Percentiles rank a stretch among this genome's conserved stretches.
Evolutionary conservation across 1,140 invertebrate genomes (phyloP).

Genomic region (Rhyacophila brunnea): DNA sequence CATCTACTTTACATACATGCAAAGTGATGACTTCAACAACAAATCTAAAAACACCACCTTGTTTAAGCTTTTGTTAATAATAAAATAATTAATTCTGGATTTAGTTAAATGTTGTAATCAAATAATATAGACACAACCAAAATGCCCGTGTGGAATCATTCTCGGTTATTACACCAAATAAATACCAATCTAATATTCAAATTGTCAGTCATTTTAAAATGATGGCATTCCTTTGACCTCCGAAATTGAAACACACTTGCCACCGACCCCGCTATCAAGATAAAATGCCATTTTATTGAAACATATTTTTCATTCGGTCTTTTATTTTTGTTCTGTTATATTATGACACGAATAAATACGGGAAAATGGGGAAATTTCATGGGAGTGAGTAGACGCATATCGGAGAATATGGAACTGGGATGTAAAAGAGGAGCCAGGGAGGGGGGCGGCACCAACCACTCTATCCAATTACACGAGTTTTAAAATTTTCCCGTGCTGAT

Average conservation of each 20-base stretch:
- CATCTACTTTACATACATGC: too few species aligned
- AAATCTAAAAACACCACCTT: too few species aligned
- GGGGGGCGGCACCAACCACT: not conserved
- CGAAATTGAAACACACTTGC: too few species aligned
- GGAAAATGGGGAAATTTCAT: not conserved
- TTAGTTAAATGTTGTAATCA: too few species aligned
- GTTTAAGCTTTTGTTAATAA: too few species aligned
- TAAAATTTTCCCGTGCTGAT: not conserved
- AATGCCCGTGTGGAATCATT: too few species aligned
- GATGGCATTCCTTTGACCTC: too few species aligned
- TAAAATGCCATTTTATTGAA: not conserved
- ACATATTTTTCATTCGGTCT: not conserved
- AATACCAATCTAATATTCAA: too few species aligned
- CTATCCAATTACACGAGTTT: slow-evolving; percentile 4
- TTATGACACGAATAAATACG: not conserved
- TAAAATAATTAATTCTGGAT: too few species aligned
- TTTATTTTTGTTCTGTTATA: not conserved
- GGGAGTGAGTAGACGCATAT: not conserved
- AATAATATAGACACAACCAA: too few species aligned
- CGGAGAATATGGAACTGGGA: not conserved
- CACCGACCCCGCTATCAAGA: not conserved
- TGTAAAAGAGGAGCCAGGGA: not conserved
- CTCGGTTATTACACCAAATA: too few species aligned
- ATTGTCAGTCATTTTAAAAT: not conserved
- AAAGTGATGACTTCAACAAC: too few species aligned